Base-by-base conservation (phyloP, 2,797 vertebrate genomes). In the Chaenodraco wilsoni region DNA sequence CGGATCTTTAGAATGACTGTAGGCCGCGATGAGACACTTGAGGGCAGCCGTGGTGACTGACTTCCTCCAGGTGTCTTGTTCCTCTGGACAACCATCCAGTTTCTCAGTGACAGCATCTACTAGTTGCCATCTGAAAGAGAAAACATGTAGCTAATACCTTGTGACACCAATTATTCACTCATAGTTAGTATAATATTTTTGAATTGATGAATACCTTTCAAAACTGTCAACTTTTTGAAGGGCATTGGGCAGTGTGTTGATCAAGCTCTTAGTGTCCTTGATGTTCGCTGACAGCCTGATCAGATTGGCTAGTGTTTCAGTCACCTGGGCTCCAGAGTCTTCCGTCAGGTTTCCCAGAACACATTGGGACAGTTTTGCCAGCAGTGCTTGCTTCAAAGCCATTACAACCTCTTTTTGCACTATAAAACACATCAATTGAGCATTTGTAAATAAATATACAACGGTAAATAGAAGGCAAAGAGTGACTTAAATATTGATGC, bases 111-210 rank as follows among this genome's bases (percentile, higher is more conserved):
- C 9, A 0, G 94, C 84, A 65, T 98, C 96, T 3, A 96, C 95
- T 61, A 99, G 82, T 1, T 83, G 63, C 98, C 98, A 99, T 9
- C 98, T 99, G 76, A 46, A 67, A 63, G 54, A 64, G 21, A 65
- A 81, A 71, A 59, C 6, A 55, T 14, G 64, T 15, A 82, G 16
- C 31, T 5, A n/a, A 48, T 17, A 51, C 7, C 2, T 23, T 17
- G 4, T 14, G 12, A 69, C 9, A 52, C 31, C 5, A 3, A 50
- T 41, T 0, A 55, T 61, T 49, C 19, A 43, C 1, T 21, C 23
- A 45, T 0, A 31, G 9, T 14, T 0, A 31, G 9, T 14, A 8
- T n/a, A 5, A 3, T 17, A 9, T 37, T 37, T 37, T 37, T 37
- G 23, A 48, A 31, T 66, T 16, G 9, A 41, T 40, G 2, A 23